phyloP scores from a whole-genome alignment of 2,797 vertebrate genomes.

The Oreochromis grahami region DNA sequence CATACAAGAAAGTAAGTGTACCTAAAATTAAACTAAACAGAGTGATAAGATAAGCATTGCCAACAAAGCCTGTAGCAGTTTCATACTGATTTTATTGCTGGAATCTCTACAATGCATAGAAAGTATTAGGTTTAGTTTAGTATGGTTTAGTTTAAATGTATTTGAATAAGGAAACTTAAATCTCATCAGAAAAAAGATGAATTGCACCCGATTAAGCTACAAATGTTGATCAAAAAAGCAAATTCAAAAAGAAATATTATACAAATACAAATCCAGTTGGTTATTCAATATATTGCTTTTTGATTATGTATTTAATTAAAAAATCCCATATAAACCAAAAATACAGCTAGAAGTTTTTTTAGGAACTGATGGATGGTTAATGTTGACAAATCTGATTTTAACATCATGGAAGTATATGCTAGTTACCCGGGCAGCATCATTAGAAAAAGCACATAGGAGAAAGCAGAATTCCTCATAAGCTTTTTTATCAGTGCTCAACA shows the following conservation, averaged over 20 bases:
- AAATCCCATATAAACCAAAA: background rate
- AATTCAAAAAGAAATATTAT: background rate
- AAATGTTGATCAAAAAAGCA: background rate
- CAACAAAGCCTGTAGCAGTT: background rate
- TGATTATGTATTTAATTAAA: background rate
- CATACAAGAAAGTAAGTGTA: background rate
- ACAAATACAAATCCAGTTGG: background rate
- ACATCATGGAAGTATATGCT: rapidly evolving
- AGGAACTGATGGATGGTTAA: background rate
- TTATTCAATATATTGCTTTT: background rate
- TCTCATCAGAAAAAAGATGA: background rate
- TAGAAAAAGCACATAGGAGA: background rate
- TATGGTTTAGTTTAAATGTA: background rate
- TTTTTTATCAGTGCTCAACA: background rate
- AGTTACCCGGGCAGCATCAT: rapidly evolving
- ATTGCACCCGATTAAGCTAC: background rate
- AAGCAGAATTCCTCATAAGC: background rate
- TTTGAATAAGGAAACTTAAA: background rate
- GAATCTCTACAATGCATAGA: background rate
- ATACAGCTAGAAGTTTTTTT: background rate
- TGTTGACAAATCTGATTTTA: background rate
- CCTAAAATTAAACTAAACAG: background rate
- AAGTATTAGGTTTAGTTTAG: background rate
- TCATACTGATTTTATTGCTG: rapidly evolving
- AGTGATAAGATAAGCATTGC: background rate